These are phyloP conservation scores for Crenichthys baileyi DNA, from an alignment of 2,797 vertebrate species.

Conservation along the genomic window DNA sequence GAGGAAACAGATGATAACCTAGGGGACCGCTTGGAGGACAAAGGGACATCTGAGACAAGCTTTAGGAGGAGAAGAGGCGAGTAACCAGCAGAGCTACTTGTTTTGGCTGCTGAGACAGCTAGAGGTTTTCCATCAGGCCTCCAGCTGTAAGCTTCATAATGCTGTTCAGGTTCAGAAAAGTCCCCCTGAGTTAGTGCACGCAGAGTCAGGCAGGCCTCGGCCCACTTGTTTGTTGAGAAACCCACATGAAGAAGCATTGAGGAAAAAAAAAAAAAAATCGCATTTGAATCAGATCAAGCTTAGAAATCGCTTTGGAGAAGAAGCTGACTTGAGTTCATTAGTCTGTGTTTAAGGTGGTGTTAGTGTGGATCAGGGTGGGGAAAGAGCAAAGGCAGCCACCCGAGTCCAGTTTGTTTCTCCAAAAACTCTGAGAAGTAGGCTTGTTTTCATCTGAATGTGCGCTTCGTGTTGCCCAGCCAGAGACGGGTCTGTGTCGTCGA, in stretches of 20 bases:
- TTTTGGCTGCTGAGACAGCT: slow-evolving; percentile 64
- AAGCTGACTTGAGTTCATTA: slow-evolving; percentile 59
- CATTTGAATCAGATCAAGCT: slow-evolving; percentile 68
- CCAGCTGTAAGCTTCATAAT: slow-evolving; percentile 63
- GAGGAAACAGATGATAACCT: slow-evolving; percentile 47
- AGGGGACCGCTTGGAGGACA: slow-evolving; percentile 52
- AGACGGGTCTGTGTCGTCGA: slow-evolving; percentile 41
- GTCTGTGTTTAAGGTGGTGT: slow-evolving; percentile 51
- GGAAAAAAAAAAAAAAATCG: slow-evolving; percentile 31
- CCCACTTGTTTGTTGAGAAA: slow-evolving; percentile 69
- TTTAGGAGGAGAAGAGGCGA: slow-evolving; percentile 51
- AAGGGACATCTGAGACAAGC: slow-evolving; percentile 41
- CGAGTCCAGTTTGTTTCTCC: slow-evolving; percentile 72
- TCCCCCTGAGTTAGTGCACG: slow-evolving; percentile 84
- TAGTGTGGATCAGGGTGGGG: slow-evolving; percentile 52
- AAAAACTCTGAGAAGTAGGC: slow-evolving; percentile 52
- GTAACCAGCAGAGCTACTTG: slow-evolving; percentile 68
- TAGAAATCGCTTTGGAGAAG: slow-evolving; percentile 79
- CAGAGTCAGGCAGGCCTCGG: slow-evolving; percentile 63
- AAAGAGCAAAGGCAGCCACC: slow-evolving; percentile 44
- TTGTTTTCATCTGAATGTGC: slow-evolving; percentile 40
- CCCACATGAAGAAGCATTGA: slow-evolving; percentile 56
- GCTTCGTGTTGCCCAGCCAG: slow-evolving; percentile 52
- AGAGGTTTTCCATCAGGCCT: slow-evolving; percentile 57
- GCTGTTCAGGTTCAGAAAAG: slow-evolving; percentile 75